Evolutionary conservation across 2,113 vertebrate genomes (phyloP), one percentile per base, ranked within the genome.

Genomic region (Entelurus aequoreus): DNA sequence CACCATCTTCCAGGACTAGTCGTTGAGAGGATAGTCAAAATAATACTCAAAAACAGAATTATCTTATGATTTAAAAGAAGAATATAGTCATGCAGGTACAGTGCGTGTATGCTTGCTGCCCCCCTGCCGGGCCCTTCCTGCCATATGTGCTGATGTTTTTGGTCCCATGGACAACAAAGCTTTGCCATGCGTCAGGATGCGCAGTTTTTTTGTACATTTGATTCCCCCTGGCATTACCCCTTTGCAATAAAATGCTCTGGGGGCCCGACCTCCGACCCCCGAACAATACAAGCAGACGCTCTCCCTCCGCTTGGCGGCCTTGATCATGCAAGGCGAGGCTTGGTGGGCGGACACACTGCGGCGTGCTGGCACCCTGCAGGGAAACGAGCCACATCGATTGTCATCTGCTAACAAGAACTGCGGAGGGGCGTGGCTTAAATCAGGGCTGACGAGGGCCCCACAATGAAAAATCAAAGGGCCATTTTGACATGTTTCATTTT

Each of bases 161-260:
- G 14, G 62, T 57, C 63, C 65, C 53, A 2, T 16, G 35, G 8
- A 63, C 72, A 74, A 87, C 78, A 86, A 82, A 67, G 63, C 65
- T 8, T 58, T 13, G 65, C 62, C 74, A 69, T 81, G 85, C 80
- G 63, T 89, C 80, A 84, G 67, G 87, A 88, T 84, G 88, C 87
- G 60, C 53, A 60, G 13, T 82, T 68, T 82, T 85, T 85, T 84
- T 83, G 28, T 28, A 28, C 3, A 28, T 28, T 28, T 28, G 28
- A 28, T 28, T 28, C 28, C 65, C 55, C 66, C 54, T 63, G 61
- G 73, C 57, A 62, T 67, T 69, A 57, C 50, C 60, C 64, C 57
- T 55, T 47, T 77, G 68, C 48, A 62, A 51, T 65, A 46, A 69
- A 77, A 76, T 64, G 65, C 68, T 66, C 40, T 6, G 19, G 70